A percentile compares a stretch with the other conserved stretches of the same genome.
Conservation (phyloP, 1,140 invertebrate genomes). For the Diploscapter pachys region DNA sequence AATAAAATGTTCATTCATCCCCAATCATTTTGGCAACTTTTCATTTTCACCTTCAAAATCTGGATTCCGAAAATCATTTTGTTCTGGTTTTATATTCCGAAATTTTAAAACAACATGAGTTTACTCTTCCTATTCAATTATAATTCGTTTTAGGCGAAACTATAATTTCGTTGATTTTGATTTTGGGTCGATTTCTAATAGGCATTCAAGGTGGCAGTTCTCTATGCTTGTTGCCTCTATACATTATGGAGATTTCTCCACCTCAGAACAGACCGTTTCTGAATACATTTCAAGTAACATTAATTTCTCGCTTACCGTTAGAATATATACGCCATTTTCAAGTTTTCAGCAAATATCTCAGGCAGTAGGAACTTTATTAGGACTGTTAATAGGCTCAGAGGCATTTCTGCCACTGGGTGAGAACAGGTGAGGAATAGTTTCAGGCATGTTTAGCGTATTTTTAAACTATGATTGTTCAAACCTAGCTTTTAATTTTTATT, state of each 20-base stretch:
- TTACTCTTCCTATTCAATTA: background rate
- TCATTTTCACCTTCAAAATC: no score
- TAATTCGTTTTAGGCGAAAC: constrained; percentile 30
- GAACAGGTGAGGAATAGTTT: background rate
- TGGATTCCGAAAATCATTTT: no score
- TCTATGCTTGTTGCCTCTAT: constrained; percentile 38
- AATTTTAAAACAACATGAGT: constrained; percentile 7
- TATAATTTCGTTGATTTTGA: constrained; percentile 26
- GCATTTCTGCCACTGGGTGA: constrained; percentile 27
- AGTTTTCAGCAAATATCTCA: constrained; percentile 40
- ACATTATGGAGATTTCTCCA: constrained; percentile 41
- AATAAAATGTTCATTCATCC: no score
- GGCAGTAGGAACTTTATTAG: constrained; percentile 32
- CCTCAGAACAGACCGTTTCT: constrained; percentile 29
- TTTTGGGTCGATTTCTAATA: constrained; percentile 32
- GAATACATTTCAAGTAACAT: constrained; percentile 35
- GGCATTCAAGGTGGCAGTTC: constrained; percentile 39
- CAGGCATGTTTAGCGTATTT: no score
- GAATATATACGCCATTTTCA: background rate
- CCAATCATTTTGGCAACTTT: no score
- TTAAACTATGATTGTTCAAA: no score
- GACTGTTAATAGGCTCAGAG: constrained; percentile 36
- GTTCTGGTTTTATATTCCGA: constrained; percentile 5
- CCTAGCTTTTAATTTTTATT: no score
- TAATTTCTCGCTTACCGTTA: background rate